Evolutionary conservation across 1,140 invertebrate genomes (phyloP), one percentile per base, ranked within the genome.

Genomic region (Rhizoglyphus robini): DNA sequence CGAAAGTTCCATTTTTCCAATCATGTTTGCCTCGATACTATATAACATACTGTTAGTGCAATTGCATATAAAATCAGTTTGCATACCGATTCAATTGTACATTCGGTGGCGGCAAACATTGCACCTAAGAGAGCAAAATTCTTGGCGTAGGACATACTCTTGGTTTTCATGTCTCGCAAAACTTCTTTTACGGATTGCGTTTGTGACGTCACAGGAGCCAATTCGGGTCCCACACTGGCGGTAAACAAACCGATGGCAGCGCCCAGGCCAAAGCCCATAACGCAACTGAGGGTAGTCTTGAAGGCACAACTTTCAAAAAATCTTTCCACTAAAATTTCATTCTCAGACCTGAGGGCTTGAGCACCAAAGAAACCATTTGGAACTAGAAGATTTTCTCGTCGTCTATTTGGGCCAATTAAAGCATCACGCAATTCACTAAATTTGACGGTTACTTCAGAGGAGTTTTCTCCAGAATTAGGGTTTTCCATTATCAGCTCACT

Each of bases 111-210:
- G 32, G 94, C 86, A 79, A 97, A 99, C 57, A 97, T 81, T 25
- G 86, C 83, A 63, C 95, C 96, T 69, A 98, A 82, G 51, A 95
- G 79, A 23, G 93, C 95, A 83, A 99, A 99, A 76, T 96, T 98
- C 79, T 98, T 98, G 0, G 88, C 94, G 79, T 97, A 96, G 61
- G 88, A 84, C 46, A 92, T 74, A 59, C 90, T 92, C 4, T 92
- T 86, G 0, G 78, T 80, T 77, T 88, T 90, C 90, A 98, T 95
- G 77, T 99, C 96, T 48, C 82, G 76, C 65, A 94, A 82, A 49
- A 93, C 85, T 77, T 91, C 84, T 69, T 83, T 76, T 0, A 86
- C 88, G 15, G 86, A 86, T 78, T 92, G 90, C 70, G 84, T 84
- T 74, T 88, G 87, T 13, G 79, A 77, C 73, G 87, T 88, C 23